These are phyloP conservation scores for Parauchenoglanis ngamensis DNA, from an alignment of 2,797 vertebrate species.

Conservation along the genomic window DNA sequence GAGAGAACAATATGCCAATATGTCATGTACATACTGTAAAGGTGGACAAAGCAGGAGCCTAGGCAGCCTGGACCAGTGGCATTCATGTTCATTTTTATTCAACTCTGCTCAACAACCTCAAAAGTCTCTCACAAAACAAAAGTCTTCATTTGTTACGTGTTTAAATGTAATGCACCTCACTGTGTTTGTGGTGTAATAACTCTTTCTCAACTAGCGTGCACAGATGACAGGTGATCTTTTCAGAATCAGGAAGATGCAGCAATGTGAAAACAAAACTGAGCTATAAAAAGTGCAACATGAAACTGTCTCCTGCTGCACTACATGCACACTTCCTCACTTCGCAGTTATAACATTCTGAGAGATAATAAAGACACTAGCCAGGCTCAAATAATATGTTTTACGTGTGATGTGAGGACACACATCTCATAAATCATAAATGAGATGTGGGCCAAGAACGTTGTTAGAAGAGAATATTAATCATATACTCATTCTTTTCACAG, in stretches of 20 bases:
- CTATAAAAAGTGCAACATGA: constrained; percentile 1
- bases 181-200: too few species aligned
- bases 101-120: neutral
- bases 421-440: neutral
- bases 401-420: neutral
- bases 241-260: neutral
- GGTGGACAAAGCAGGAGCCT: too few species aligned
- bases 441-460: neutral
- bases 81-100: neutral
- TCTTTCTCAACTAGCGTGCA: neutral
- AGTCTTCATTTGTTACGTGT: neutral
- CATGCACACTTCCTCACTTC: too few species aligned
- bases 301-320: neutral
- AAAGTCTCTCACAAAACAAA: neutral
- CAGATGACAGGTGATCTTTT: neutral
- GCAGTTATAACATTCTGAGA: neutral
- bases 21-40: neutral
- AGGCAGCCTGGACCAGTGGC: neutral
- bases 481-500: neutral
- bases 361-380: neutral
- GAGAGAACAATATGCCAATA: neutral
- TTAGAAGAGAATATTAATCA: neutral
- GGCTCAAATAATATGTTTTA: neutral
- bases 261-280: neutral
- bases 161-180: neutral